Conservation (phyloP, 1,140 invertebrate genomes). For the Lerema accius region DNA sequence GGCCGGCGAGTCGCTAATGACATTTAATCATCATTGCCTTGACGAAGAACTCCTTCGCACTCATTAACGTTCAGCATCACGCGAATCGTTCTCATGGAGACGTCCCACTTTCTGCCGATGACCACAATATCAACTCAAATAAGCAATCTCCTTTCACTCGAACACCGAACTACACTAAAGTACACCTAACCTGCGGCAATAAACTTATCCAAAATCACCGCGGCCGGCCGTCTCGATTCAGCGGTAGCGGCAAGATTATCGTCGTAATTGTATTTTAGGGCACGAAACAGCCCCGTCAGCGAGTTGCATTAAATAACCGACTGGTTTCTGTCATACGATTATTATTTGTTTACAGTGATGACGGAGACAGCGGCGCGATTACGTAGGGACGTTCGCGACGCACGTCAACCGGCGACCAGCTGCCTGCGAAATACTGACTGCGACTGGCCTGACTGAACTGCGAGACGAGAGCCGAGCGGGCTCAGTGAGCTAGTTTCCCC, state of each 20-base stretch:
- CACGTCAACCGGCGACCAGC: slow-evolving; percentile 43
- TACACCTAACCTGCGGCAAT: slow-evolving; percentile 58
- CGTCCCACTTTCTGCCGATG: slow-evolving; percentile 30
- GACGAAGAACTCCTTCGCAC: slow-evolving; percentile 7
- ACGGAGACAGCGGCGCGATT: slow-evolving; percentile 36
- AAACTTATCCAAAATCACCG: slow-evolving; percentile 60
- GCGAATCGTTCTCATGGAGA: slow-evolving; percentile 25
- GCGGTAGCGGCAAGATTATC: slow-evolving; percentile 16
- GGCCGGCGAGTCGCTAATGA: slow-evolving; percentile 21
- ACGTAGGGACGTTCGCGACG: slow-evolving; percentile 23
- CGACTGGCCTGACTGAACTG: slow-evolving; percentile 2
- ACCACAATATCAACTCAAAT: slow-evolving; percentile 49
- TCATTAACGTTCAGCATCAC: slow-evolving; percentile 26
- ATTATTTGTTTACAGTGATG: slow-evolving; percentile 66
- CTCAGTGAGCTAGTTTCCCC: slow-evolving; percentile 19
- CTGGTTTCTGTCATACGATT: slow-evolving; percentile 56
- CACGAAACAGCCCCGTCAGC: slow-evolving; percentile 6
- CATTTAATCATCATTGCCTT: slow-evolving; percentile 33
- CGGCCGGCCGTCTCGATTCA: slow-evolving; percentile 60
- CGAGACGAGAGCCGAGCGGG: slow-evolving; percentile 21
- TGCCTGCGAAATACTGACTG: slow-evolving; percentile 34
- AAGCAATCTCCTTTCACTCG: slow-evolving; percentile 72
- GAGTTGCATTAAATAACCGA: slow-evolving; percentile 53
- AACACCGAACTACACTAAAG: slow-evolving; percentile 56
- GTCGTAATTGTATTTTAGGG: slow-evolving; percentile 11